Evolutionary conservation across 2,113 vertebrate genomes (phyloP).

Genomic region (Prochilodus magdalenae): DNA sequence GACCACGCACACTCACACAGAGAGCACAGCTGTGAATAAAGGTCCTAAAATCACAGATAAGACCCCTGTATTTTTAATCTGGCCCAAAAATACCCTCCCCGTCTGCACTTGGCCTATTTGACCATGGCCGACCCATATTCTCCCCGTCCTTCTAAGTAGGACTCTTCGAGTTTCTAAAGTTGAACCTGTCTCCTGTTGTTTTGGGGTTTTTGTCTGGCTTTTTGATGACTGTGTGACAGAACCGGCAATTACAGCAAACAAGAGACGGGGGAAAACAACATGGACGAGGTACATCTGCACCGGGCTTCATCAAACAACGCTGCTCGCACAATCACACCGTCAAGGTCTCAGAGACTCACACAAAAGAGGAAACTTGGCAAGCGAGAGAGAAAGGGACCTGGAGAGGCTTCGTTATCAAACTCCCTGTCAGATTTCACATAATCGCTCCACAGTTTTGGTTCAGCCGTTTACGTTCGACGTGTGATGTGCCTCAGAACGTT

Average conservation of each 20-base stretch:
- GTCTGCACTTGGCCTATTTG: conserved; percentile 20
- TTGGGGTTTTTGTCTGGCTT: background rate
- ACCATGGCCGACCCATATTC: conserved; percentile 9
- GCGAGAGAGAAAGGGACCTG: background rate
- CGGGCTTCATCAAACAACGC: background rate
- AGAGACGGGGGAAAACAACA: too few species aligned
- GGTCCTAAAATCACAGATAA: conserved; percentile 20
- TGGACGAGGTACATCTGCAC: background rate
- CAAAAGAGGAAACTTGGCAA: background rate
- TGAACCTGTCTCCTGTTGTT: too few species aligned
- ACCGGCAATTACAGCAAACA: background rate
- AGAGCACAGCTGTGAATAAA: conserved; percentile 40
- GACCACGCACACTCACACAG: background rate
- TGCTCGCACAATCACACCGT: background rate
- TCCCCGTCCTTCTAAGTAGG: conserved; percentile 1
- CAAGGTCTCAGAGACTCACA: background rate
- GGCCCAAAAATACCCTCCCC: conserved; percentile 29
- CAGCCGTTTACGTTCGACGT: conserved; percentile 30
- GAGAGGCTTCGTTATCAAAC: background rate
- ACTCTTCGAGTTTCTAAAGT: background rate
- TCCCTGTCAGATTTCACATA: conserved; percentile 28
- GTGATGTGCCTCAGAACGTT: conserved; percentile 40
- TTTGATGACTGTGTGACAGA: background rate
- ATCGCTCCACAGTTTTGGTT: background rate
- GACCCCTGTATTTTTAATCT: conserved; percentile 35